Conservation (phyloP, 2,113 vertebrate species). For the Nerophis lumbriciformis region DNA sequence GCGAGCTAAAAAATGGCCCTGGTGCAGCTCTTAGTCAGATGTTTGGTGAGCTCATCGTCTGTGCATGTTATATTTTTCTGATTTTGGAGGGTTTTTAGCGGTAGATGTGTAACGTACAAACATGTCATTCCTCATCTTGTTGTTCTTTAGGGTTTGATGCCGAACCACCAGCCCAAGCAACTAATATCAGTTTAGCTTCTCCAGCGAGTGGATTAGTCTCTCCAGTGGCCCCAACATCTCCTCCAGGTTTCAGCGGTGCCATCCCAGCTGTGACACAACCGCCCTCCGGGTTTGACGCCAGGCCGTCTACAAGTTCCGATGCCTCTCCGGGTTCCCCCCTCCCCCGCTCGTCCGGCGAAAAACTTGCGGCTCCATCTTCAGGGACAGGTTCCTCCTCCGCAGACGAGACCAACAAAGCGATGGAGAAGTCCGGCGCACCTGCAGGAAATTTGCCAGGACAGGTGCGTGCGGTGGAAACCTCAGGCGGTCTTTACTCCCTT, state of each 20-base stretch:
- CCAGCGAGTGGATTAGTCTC: conserved; percentile 6
- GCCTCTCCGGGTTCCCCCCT: conserved; percentile 42
- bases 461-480: conserved; percentile 4
- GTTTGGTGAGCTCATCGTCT: too few species aligned
- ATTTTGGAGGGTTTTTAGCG: neutral
- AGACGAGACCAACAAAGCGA: conserved; percentile 2
- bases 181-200: conserved; percentile 76
- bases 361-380: conserved; percentile 6
- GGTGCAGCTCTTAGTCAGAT: too few species aligned
- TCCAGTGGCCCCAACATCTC: conserved; percentile 29
- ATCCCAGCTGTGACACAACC: conserved; percentile 24
- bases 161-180: conserved; percentile 28
- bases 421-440: conserved; percentile 1
- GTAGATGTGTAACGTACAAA: too few species aligned
- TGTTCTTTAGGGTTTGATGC: conserved; percentile 61
- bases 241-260: conserved; percentile 54
- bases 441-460: conserved; percentile 34
- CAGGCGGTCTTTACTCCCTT: conserved; percentile 74
- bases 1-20: too few species aligned
- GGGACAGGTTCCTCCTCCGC: conserved; percentile 48
- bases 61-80: too few species aligned
- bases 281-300: conserved; percentile 51
- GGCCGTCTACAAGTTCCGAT: neutral
- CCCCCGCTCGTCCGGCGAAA: conserved; percentile 25
- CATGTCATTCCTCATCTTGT: neutral